Percentiles rank a stretch among this genome's conserved stretches.
These are phyloP conservation scores for Baccha elongata DNA, from an alignment of 2,888 invertebrate species.

Conservation along the genomic window DNA sequence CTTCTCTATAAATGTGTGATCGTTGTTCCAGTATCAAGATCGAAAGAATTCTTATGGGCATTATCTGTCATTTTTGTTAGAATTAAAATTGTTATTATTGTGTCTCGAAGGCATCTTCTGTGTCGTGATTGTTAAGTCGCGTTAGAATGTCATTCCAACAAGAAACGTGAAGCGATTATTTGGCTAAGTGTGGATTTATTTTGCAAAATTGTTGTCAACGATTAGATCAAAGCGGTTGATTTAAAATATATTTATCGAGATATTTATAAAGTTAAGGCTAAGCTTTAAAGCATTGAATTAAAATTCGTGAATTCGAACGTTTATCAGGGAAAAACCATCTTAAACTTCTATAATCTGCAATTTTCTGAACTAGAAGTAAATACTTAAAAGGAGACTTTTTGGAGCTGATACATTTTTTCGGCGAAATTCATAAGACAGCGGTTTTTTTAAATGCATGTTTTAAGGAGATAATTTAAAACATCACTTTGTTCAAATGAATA, in stretches of 20 bases:
- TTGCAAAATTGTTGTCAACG: slow-evolving; percentile 25
- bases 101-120: slow-evolving; percentile 1
- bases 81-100: slow-evolving; percentile 36
- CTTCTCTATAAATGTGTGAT: slow-evolving; percentile 15
- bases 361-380: too few relatives aligned
- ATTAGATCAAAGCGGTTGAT: slow-evolving; percentile 22
- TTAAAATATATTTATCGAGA: not conserved
- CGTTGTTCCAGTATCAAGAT: slow-evolving; percentile 13
- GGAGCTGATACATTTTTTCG: too few relatives aligned
- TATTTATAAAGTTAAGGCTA: not conserved
- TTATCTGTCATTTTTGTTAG: slow-evolving; percentile 27
- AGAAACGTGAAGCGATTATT: slow-evolving; percentile 4
- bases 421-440: too few relatives aligned
- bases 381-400: too few relatives aligned
- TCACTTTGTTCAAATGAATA: too few relatives aligned
- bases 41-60: slow-evolving; percentile 3
- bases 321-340: too few relatives aligned
- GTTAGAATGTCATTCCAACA: slow-evolving; percentile 19
- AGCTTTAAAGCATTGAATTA: not conserved
- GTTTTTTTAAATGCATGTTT: too few relatives aligned
- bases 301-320: too few relatives aligned
- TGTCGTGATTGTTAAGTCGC: slow-evolving; percentile 33
- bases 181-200: slow-evolving; percentile 25
- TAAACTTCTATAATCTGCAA: too few relatives aligned
- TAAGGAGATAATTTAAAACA: too few relatives aligned